Base-by-base conservation (phyloP, 1,140 invertebrate species). In the Amphibalanus amphitrite region DNA sequence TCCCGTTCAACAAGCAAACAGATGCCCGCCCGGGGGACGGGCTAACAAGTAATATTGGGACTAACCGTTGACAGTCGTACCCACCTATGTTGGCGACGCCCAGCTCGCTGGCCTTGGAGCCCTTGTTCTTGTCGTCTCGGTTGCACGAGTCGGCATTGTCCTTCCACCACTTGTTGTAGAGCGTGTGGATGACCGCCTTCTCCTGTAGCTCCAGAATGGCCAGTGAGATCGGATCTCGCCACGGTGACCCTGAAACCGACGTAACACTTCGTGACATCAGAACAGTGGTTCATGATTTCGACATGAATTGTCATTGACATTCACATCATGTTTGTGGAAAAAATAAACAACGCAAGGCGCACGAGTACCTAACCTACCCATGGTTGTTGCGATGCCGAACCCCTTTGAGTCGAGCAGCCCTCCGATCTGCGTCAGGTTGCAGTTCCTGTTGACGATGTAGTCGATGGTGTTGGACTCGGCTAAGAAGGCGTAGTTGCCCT, bases 381-480 rank as follows among this genome's bases (percentile, higher is more conserved):
- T 92, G 69, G 89, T 90, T 0, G 91, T 93, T 0, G 91, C 91
- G 74, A 94, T 93, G 20, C 91, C 91, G 77, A 93, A 94, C 76
- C 87, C 90, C 80, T 97, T 97, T 33, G 90, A 93, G 76, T 96
- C 94, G 25, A 97, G 80, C 47, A 92, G 83, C 17, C 91, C 92
- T 0, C 93, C 94, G 40, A 97, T 92, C 83, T 96, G 92, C 29
- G 92, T 97, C 28, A 97, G 84, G 79, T 95, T 93, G 79, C 94
- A 97, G 77, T 96, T 87, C 74, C 92, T 83, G 78, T 95, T 90
- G 3, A 92, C 87, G 71, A 86, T 87, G 78, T 92, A 95, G 78
- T 97, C 94, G 47, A 97, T 83, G 83, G 93, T 93, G 3, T 91
- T 92, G 0, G 92, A 95, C 79, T 97, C 94, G 91, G 96, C 94